phyloP scores from a whole-genome alignment of 2,888 invertebrate genomes.

The Hirtodrosophila cameraria region DNA sequence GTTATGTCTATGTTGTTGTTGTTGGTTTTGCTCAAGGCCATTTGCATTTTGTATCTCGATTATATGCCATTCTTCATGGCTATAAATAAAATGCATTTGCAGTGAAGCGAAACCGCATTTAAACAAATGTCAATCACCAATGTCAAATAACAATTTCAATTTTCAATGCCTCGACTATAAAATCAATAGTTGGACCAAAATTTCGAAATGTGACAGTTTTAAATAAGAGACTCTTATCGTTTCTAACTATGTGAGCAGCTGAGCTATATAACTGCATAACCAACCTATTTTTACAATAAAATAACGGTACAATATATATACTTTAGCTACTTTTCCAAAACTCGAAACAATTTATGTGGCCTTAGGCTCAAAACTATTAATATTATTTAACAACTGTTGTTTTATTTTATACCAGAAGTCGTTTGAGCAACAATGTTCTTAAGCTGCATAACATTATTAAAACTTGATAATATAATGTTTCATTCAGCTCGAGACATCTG shows the following conservation, averaged over 20 bases:
- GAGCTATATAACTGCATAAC: too few species aligned
- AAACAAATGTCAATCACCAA: slow-evolving; percentile 24
- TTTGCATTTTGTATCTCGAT: not conserved
- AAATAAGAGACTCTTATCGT: not conserved
- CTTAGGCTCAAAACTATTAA: too few species aligned
- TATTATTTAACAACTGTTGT: too few species aligned
- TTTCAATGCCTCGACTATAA: slow-evolving; percentile 1
- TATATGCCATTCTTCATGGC: slow-evolving; percentile 1
- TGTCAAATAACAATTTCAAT: slow-evolving; percentile 21
- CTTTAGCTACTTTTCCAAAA: too few species aligned
- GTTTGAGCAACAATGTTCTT: too few species aligned
- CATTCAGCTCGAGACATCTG: too few species aligned
- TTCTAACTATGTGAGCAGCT: slow-evolving; percentile 1
- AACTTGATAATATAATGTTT: too few species aligned
- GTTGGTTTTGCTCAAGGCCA: not conserved
- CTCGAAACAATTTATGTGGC: too few species aligned
- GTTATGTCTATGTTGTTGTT: not conserved
- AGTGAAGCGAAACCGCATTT: not conserved
- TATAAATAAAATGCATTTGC: slow-evolving; percentile 28
- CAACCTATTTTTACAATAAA: too few species aligned
- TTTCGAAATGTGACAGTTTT: slow-evolving; percentile 1
- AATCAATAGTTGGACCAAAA: slow-evolving; percentile 1
- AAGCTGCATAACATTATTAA: too few species aligned
- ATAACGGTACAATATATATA: too few species aligned
- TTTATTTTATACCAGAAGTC: too few species aligned